Conservation (phyloP, 2,888 invertebrate species). For the Cloeon dipterum region DNA sequence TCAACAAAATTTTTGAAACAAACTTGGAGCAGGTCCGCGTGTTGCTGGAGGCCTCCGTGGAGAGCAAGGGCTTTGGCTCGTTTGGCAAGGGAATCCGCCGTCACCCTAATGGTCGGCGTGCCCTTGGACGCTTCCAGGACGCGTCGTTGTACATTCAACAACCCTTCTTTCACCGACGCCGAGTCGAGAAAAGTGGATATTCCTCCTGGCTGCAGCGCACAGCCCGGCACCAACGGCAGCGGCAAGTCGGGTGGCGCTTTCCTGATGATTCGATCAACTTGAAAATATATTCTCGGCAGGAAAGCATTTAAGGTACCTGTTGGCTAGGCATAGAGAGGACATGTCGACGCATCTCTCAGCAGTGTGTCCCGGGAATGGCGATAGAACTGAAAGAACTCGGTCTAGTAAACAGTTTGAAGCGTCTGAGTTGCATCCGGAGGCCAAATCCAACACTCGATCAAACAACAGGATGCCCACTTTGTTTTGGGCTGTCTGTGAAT, state of each 20-base stretch:
- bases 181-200: not conserved
- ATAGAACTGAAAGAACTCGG: constrained; percentile 30
- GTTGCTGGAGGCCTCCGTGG: not conserved
- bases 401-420: constrained; percentile 36
- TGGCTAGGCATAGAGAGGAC: constrained; percentile 30
- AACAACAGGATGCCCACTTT: constrained; percentile 28
- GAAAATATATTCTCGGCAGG: not conserved
- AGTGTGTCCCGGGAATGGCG: constrained; percentile 33
- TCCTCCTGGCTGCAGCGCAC: not conserved
- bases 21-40: not conserved
- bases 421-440: constrained; percentile 29
- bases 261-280: not conserved
- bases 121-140: not conserved
- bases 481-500: not conserved
- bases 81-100: not conserved
- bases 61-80: not conserved
- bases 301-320: constrained; percentile 16
- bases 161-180: not conserved
- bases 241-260: not conserved
- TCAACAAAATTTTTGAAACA: too few species aligned
- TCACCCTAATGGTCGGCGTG: not conserved
- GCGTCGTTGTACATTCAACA: not conserved
- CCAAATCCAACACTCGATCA: constrained; percentile 40
- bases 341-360: constrained; percentile 40
- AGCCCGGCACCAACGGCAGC: not conserved